Base-by-base conservation (phyloP, 35 echinoderm and acorn worm genomes). In the Strongylocentrotus purpuratus region DNA sequence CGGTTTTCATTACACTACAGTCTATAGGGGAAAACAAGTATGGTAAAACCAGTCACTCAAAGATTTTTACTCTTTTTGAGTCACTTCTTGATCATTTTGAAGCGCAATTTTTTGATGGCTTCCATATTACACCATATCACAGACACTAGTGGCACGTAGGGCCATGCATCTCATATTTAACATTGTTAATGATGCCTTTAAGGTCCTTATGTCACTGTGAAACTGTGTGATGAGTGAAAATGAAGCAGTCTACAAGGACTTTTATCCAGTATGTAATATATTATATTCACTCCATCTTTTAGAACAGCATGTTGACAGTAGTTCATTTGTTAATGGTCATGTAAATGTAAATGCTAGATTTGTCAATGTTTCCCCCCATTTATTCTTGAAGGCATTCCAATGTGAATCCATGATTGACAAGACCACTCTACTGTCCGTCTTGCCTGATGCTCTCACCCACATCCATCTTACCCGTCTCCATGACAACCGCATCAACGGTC, bases 381-480 rank as follows among this genome's bases (percentile, higher is more conserved):
- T 31, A 5, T 7, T 92, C 25, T 65, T 41, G 7, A 93, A 98
- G 97, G 97, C 94, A n/a, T 95, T 86, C 90, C 33, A 95, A 85
- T 98, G 97, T 65, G 33, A 94, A 46, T 85, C 89, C 58, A 6
- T 46, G 28, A 41, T 96, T 7, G 97, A 98, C 61, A 92, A 87
- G 70, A 88, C 65, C 45, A 95, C 95, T 86, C 86, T 96, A 8
- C 94, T 98, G 35, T 86, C 97, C 17, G 59, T 98, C 33, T 50
- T 95, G 88, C 94, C 97, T 28, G 93, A 92, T 61, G 5, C 55
- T 58, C 61, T 94, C 85, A 60, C 94, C 61, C 70, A 31, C 33
- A 90, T 95, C n/a, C 94, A 96, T 45, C 46, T 88, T 59, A 18
- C 58, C 47, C 94, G 87, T 70, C 33, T 86, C 88, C 50, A 88